Conservation (phyloP, 2,797 vertebrate species). For the Megaceryle alcyon region DNA sequence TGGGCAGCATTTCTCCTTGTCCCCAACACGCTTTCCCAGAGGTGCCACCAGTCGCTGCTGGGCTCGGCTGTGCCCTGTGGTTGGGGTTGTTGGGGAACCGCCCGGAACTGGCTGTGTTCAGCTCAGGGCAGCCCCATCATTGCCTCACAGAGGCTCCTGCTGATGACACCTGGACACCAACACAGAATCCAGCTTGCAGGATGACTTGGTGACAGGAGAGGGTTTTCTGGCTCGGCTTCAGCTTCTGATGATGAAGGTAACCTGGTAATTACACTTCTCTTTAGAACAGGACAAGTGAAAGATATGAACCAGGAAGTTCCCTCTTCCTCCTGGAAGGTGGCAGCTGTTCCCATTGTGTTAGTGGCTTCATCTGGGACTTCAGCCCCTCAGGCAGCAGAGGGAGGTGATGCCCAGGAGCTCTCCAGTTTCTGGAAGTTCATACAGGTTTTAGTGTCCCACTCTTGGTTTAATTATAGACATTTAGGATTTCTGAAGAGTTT, state of each 20-base stretch:
- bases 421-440: background rate
- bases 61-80: background rate
- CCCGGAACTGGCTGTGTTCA: background rate
- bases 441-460: background rate
- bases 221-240: background rate
- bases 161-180: rapidly evolving
- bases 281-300: background rate
- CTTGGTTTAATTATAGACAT: background rate
- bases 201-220: background rate
- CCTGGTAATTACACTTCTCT: background rate
- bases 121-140: too few species aligned
- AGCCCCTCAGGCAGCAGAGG: background rate
- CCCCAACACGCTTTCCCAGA: background rate
- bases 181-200: rapidly evolving
- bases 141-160: too few species aligned
- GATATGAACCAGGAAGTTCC: background rate
- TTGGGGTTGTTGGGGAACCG: too few species aligned
- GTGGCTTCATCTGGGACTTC: background rate
- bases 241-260: rapidly evolving
- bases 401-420: rapidly evolving
- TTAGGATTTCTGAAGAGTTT: background rate
- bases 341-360: rapidly evolving
- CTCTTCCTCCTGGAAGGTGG: background rate
- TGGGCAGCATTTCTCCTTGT: background rate
- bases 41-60: too few species aligned